A percentile compares a stretch with the other conserved stretches of the same genome.
Evolutionary conservation across 1,140 invertebrate species (phyloP).

Genomic region (Scylla paramamosain): DNA sequence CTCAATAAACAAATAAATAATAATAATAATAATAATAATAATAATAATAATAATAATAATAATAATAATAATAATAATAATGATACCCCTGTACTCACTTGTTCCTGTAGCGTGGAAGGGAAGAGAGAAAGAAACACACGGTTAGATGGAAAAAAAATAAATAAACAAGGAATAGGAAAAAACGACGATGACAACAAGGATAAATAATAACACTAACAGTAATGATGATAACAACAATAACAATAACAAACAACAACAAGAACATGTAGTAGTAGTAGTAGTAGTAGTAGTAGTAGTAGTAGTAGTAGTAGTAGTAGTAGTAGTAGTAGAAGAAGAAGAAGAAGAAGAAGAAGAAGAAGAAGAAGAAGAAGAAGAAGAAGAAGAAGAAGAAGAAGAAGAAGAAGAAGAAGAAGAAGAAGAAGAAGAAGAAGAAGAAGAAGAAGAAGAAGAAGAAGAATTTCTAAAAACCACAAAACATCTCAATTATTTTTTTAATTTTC

Average conservation of each 20-base stretch:
- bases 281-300: slow-evolving; percentile 22
- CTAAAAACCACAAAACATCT: too few species aligned
- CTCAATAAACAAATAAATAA: too few species aligned
- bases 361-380: not conserved
- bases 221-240: not conserved
- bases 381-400: too few species aligned
- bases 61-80: too few species aligned
- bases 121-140: not conserved
- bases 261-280: not conserved
- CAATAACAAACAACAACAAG: not conserved
- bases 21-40: too few species aligned
- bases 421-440: too few species aligned
- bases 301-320: not conserved
- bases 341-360: not conserved
- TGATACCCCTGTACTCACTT: not conserved
- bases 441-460: not conserved
- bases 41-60: too few species aligned
- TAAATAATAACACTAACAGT: not conserved
- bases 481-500: too few species aligned
- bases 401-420: too few species aligned
- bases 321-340: not conserved
- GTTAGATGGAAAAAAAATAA: not conserved
- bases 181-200: not conserved
- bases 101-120: not conserved
- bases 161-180: not conserved